phyloP scores from a whole-genome alignment of 2,888 invertebrate genomes.

The Apodemia mormo region DNA sequence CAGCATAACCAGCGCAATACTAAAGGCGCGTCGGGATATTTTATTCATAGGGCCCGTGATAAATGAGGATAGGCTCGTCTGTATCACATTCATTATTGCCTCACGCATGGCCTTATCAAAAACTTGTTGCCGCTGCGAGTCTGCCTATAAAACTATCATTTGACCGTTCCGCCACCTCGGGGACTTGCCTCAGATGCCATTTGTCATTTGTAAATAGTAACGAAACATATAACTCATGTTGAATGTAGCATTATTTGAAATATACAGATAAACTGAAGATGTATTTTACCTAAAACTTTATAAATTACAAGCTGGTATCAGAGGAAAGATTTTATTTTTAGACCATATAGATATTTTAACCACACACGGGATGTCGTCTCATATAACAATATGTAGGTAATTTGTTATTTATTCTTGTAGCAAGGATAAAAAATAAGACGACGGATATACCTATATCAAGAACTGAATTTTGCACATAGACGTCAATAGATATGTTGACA shows the following conservation, averaged over 20 bases:
- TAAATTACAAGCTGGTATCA: slow-evolving; percentile 19
- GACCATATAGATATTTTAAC: slow-evolving; percentile 1
- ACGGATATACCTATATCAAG: not conserved
- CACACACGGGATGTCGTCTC: not conserved
- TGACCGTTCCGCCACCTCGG: slow-evolving; percentile 57
- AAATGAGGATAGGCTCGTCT: slow-evolving; percentile 69
- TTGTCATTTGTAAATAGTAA: slow-evolving; percentile 59
- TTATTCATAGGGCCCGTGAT: slow-evolving; percentile 77
- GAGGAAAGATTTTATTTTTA: slow-evolving; percentile 19
- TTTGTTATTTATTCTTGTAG: not conserved
- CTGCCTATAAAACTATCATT: slow-evolving; percentile 58
- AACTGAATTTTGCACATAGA: no score
- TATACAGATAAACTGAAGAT: slow-evolving; percentile 25
- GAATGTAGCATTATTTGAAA: slow-evolving; percentile 57
- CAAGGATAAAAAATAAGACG: not conserved
- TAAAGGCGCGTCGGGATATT: slow-evolving; percentile 70
- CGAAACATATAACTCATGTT: slow-evolving; percentile 64
- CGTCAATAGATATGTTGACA: no score
- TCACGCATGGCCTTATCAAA: slow-evolving; percentile 74
- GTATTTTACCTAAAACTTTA: slow-evolving; percentile 26
- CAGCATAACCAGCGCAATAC: slow-evolving; percentile 52
- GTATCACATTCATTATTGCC: slow-evolving; percentile 77
- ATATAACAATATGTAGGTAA: not conserved
- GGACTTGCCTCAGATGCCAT: slow-evolving; percentile 64
- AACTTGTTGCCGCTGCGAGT: slow-evolving; percentile 69